Base-by-base conservation (phyloP, 2,888 invertebrate species). In the Agonopterix subpropinquella region DNA sequence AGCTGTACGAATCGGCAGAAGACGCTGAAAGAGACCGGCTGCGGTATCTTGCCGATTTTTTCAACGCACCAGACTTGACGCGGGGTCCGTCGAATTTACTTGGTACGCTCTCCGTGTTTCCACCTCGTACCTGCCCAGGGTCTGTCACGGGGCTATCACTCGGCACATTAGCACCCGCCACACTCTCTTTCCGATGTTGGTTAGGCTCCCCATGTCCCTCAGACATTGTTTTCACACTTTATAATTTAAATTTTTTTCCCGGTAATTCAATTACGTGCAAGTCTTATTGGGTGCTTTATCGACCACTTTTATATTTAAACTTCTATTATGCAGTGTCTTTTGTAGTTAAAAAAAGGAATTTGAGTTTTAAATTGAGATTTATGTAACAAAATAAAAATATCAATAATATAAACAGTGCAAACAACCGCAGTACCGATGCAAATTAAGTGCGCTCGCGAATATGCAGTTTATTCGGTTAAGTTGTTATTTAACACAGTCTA, bases 1-100 rank as follows among this genome's bases (percentile, higher is more conserved):
- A 97, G 81, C 97, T 97, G 86, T 97, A 98, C 15, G 97, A 97
- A 80, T 98, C 98, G 48, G 96, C 96, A 39, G 98, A 98, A 7
- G 97, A 97, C 3, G 97, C 97, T 9, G 98, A 98, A 18, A 97
- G 89, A 0, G 97, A 97, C 54, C 98, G 92, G 73, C 96, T 97
- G 48, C 97, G 90, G 74, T 97, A 96, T 47, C 97, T 91, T 61
- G 94, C 95, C 11, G 96, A 93, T 77, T 96, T 96, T 89, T 96
- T 96, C 74, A 96, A 78, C 8, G 95, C 95, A 55, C 95, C 93
- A 2, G 95, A 93, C 66, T 89, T 89, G 52, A 72, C 84, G 53
- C 88, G 74, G 53, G 73, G 85, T 0, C 84, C 86, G 8, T 87
- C 88, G 52, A 88, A 88, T 57, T 87, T 87, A 8, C 72, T 77